Conservation (phyloP, 2,113 vertebrate genomes). For the Neofelis nebulosa region DNA sequence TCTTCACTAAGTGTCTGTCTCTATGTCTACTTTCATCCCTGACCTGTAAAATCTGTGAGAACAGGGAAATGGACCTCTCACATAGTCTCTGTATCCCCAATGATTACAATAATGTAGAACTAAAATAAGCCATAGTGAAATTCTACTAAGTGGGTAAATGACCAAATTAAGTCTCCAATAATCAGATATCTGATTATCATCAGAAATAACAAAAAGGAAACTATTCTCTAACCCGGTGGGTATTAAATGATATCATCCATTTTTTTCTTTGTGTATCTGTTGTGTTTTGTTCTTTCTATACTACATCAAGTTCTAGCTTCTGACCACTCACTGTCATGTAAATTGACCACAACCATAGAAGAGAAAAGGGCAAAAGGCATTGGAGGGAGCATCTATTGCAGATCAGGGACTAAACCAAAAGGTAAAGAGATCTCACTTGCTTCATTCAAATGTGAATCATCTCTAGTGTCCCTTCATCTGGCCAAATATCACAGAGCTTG, state of each 20-base stretch:
- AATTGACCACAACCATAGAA: neutral
- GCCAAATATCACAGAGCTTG: neutral
- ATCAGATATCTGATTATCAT: neutral
- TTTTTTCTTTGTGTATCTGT: neutral
- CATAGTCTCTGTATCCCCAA: neutral
- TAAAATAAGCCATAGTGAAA: neutral
- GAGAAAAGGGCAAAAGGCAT: neutral
- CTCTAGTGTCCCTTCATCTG: neutral
- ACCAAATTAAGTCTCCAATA: neutral
- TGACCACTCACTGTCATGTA: neutral
- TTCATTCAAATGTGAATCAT: neutral
- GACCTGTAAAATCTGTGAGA: neutral
- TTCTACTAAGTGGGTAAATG: neutral
- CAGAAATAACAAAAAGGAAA: neutral
- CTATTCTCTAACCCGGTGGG: neutral
- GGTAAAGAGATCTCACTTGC: neutral
- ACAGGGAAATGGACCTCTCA: neutral
- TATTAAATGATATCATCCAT: neutral
- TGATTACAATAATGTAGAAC: neutral
- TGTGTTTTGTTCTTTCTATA: neutral
- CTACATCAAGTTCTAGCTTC: neutral
- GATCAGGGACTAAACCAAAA: neutral
- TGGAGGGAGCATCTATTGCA: neutral
- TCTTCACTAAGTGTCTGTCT: neutral
- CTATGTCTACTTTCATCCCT: neutral